Conservation (phyloP, 2,888 invertebrate genomes). For the Sipha maydis region DNA sequence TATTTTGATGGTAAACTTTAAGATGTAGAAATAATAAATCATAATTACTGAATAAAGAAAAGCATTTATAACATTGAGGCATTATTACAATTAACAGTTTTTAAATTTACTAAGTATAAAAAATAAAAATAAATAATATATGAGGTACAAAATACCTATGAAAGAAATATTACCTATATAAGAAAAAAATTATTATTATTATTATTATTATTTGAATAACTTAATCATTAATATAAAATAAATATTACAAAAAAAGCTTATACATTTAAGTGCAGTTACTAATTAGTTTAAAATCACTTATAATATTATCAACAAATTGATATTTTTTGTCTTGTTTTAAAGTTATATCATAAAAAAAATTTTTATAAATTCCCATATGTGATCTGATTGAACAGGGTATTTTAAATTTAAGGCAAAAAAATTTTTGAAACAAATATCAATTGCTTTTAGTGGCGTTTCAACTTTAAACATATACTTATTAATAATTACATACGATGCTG, state of each 20-base stretch:
- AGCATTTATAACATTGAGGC: conserved; percentile 10
- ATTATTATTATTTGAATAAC: background rate
- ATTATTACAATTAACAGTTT: background rate
- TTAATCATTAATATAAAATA: too few species aligned
- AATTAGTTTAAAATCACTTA: too few species aligned
- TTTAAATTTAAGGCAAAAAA: background rate
- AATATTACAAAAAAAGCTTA: too few species aligned
- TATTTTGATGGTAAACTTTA: background rate
- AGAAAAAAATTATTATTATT: too few species aligned
- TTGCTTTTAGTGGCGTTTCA: background rate
- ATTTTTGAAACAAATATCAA: conserved; percentile 13
- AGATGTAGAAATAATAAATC: conserved; percentile 5
- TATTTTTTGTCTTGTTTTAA: background rate
- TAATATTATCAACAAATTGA: background rate
- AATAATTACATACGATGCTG: background rate
- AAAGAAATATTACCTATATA: too few species aligned
- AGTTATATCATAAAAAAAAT: background rate
- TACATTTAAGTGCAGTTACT: too few species aligned
- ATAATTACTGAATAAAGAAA: background rate
- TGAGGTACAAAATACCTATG: background rate
- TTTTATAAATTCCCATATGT: background rate
- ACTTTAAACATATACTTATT: background rate
- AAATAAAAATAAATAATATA: background rate
- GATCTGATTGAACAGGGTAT: background rate
- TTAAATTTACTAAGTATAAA: background rate